Evolutionary conservation across 2,888 invertebrate species (phyloP).

Genomic region (Ctenicera cuprea): DNA sequence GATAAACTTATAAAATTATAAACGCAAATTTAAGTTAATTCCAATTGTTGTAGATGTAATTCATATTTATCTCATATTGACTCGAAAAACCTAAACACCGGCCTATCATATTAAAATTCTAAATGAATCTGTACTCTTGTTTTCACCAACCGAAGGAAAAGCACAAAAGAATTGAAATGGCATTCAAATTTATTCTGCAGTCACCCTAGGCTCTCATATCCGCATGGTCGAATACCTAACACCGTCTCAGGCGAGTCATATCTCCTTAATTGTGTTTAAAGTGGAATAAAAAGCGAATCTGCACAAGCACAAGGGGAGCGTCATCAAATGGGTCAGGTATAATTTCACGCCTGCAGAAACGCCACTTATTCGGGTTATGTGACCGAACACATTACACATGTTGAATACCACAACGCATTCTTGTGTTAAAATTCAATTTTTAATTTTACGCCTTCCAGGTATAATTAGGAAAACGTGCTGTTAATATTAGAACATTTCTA

Average conservation of each 20-base stretch:
- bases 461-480: neutral
- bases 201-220: slow-evolving; percentile 63
- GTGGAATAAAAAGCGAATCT: slow-evolving; percentile 58
- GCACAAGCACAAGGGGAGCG: slow-evolving; percentile 59
- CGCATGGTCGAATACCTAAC: slow-evolving; percentile 57
- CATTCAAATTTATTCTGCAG: slow-evolving; percentile 66
- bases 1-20: too few species aligned
- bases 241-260: slow-evolving; percentile 63
- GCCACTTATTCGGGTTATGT: slow-evolving; percentile 63
- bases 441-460: slow-evolving; percentile 10
- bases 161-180: slow-evolving; percentile 60
- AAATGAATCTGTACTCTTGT: slow-evolving; percentile 48
- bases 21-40: too few species aligned
- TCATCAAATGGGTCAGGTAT: slow-evolving; percentile 66
- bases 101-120: slow-evolving; percentile 32
- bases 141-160: slow-evolving; percentile 48
- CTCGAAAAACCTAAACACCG: neutral
- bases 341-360: slow-evolving; percentile 68
- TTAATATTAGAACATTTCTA: too few species aligned
- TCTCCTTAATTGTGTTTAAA: slow-evolving; percentile 64
- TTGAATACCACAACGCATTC: neutral
- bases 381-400: slow-evolving; percentile 8
- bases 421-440: slow-evolving; percentile 10
- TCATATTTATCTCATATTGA: neutral
- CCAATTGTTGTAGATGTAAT: neutral